Base-by-base conservation (phyloP, 2,888 invertebrate species). In the Morpho achilles region DNA sequence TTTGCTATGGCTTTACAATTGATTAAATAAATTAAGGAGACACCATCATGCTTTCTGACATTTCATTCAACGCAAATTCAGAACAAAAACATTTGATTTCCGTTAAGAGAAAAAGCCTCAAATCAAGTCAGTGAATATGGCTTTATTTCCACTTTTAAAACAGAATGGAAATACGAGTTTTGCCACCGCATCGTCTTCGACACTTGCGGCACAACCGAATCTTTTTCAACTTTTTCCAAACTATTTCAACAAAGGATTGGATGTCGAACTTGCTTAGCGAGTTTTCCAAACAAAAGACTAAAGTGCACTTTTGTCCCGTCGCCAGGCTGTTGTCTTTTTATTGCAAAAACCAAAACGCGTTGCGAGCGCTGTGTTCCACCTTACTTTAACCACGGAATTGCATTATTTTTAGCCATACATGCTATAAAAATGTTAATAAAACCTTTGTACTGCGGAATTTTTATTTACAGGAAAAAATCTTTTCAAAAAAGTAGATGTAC, bases 231-330 rank as follows among this genome's bases (percentile, higher is more conserved):
- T 84, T 84, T 79, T 32, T 41, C 72, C 69, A 75, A 78, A 84
- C 83, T 79, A 79, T 77, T 75, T 81, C 83, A 82, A 81, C 86
- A 86, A 86, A 86, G 86, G 79, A 85, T 81, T 81, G 83, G 79
- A 82, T 81, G 82, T 86, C 82, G 79, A 86, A 87, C 82, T 85
- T 84, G 82, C 80, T 83, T 85, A 80, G 81, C 74, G 70, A 84
- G 76, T 85, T 81, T 79, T 71, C 71, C 75, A 79, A 80, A 82
- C 77, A 81, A 80, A 82, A 82, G 80, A 74, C 76, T 70, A 68
- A 73, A 82, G 79, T 82, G 77, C 76, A 79, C 80, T 80, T 82
- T 65, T 67, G 67, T 62, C 62, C 59, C 62, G 56, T 59, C 56
- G 61, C 61, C 56, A 45, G 53, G 62, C 50, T 49, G 53, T 51